These are phyloP conservation scores for Caenorhabditis sp. DNA, from an alignment of 2,888 invertebrate species.

Conservation along the genomic window DNA sequence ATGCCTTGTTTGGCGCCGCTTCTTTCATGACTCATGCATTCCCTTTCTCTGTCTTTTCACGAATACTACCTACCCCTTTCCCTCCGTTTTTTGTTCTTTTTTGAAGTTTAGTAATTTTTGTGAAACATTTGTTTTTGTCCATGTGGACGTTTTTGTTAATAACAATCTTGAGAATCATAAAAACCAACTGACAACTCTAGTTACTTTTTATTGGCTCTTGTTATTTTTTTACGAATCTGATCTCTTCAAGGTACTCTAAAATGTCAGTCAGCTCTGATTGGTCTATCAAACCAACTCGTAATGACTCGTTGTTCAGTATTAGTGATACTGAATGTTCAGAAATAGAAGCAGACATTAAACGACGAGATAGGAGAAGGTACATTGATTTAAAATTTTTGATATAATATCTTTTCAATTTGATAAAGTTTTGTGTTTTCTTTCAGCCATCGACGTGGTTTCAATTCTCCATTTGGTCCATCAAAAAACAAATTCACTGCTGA, in stretches of 20 bases:
- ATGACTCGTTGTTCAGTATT: not conserved
- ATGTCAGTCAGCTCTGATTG: not conserved
- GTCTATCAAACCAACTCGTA: slow-evolving; percentile 2
- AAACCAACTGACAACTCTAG: not conserved
- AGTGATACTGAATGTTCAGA: not conserved
- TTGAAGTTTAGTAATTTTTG: not conserved
- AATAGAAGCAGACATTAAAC: not conserved
- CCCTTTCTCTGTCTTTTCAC: not conserved
- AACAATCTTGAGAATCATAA: not conserved
- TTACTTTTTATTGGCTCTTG: not conserved
- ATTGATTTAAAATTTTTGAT: too few relatives aligned
- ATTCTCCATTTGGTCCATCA: not conserved
- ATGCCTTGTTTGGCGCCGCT: not conserved
- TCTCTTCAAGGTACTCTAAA: not conserved
- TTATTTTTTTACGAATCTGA: not conserved
- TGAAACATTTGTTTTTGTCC: too few relatives aligned
- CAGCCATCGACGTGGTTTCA: not conserved
- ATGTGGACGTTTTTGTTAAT: not conserved
- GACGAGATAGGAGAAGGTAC: not conserved
- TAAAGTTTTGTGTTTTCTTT: not conserved
- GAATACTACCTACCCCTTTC: not conserved
- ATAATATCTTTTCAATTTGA: too few relatives aligned
- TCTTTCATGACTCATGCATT: not conserved
- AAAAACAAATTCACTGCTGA: not conserved
- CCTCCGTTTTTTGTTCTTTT: not conserved